Conservation (phyloP, 1,140 invertebrate genomes). For the Pogonognathellus flavescens region DNA sequence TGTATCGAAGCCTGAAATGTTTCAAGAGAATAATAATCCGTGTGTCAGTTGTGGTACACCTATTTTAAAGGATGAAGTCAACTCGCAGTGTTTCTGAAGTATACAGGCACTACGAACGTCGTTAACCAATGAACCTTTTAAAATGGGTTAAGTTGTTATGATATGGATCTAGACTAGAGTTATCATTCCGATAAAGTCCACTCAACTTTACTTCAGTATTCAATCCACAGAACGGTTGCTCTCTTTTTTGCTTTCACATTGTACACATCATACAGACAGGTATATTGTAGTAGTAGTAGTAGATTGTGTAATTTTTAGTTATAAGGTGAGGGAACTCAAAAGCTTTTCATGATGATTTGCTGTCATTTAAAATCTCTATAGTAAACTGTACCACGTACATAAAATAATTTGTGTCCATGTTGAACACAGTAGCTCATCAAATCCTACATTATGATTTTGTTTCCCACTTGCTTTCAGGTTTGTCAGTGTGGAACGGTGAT, state of each 20-base stretch:
- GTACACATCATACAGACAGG: not conserved
- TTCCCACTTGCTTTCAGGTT: conserved; percentile 23
- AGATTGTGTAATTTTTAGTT: not conserved
- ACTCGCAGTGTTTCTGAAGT: not conserved
- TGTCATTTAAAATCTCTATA: not conserved
- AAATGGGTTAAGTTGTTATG: conserved; percentile 35
- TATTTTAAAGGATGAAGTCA: too few relatives aligned
- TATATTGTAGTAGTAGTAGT: not conserved
- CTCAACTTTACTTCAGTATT: not conserved
- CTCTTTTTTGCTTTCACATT: not conserved
- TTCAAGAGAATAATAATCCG: not conserved
- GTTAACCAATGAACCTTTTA: conserved; percentile 34
- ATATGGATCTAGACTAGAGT: conserved; percentile 7
- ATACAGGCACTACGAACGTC: not conserved
- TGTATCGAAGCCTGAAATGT: not conserved
- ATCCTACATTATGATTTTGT: conserved; percentile 5
- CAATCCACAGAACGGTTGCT: not conserved
- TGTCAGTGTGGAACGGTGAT: not conserved
- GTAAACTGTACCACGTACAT: not conserved
- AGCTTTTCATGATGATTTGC: conserved; percentile 5
- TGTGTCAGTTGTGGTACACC: too few relatives aligned
- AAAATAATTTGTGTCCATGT: conserved; percentile 23
- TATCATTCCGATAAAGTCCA: not conserved
- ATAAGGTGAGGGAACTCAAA: not conserved
- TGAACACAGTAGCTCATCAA: not conserved